Conservation (phyloP, 2,113 vertebrate species). For the Pseudopipra pipra region DNA sequence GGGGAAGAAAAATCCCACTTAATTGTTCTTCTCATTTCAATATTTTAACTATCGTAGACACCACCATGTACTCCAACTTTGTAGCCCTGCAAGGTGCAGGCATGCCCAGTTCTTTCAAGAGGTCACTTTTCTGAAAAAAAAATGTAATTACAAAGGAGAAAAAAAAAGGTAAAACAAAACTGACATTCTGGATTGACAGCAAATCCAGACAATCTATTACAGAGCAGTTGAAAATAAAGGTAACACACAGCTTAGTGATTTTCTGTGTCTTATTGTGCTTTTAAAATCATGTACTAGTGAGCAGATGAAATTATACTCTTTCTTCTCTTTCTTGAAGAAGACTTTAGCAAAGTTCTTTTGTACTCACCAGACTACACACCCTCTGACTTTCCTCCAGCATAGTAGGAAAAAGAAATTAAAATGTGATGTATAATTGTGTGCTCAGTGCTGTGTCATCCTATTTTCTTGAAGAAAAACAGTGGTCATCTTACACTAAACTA, state of each 20-base stretch:
- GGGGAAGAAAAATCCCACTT: neutral
- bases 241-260: fast-evolving
- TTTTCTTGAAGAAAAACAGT: neutral
- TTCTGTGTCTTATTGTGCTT: neutral
- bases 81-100: neutral
- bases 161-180: neutral
- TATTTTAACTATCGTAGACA: neutral
- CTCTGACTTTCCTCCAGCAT: neutral
- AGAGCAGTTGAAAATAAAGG: neutral
- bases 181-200: neutral
- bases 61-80: neutral
- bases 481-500: neutral
- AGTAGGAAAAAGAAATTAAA: neutral
- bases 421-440: too few relatives aligned
- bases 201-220: neutral
- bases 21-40: neutral
- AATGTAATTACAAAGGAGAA: neutral
- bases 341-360: neutral
- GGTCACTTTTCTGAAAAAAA: neutral
- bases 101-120: neutral
- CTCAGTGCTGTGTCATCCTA: neutral
- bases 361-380: neutral
- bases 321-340: neutral
- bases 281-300: neutral
- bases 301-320: neutral